Evolutionary conservation across 2,888 invertebrate species (phyloP).

Genomic region (Hirtodrosophila confusa): DNA sequence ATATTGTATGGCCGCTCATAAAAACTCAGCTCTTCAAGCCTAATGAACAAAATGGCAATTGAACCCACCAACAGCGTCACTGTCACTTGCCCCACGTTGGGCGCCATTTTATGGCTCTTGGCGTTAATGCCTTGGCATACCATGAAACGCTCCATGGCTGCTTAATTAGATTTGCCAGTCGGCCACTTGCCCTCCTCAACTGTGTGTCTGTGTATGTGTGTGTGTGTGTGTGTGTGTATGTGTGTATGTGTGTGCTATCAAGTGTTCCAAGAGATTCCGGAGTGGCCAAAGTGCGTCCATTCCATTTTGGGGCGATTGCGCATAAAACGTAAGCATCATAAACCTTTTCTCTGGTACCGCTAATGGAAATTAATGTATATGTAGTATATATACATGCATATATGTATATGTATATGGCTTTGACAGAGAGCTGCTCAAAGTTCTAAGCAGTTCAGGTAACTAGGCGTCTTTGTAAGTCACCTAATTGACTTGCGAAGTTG

Average conservation of each 20-base stretch:
- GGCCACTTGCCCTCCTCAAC: constrained; percentile 36
- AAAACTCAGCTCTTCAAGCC: constrained; percentile 27
- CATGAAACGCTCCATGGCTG: constrained; percentile 42
- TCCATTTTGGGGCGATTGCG: constrained; percentile 42
- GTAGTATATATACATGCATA: constrained; percentile 1
- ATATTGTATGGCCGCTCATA: constrained; percentile 38
- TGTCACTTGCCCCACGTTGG: constrained; percentile 29
- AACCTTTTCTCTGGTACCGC: constrained; percentile 49
- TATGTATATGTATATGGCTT: neutral
- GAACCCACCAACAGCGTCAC: constrained; percentile 24
- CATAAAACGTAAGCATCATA: constrained; percentile 67
- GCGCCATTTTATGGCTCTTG: constrained; percentile 56
- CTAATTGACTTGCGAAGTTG: constrained; percentile 58
- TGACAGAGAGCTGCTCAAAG: constrained; percentile 8
- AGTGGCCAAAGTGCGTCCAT: constrained; percentile 1
- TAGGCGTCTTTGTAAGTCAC: constrained; percentile 48
- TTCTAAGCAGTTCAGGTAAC: constrained; percentile 45
- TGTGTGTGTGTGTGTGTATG: constrained; percentile 3
- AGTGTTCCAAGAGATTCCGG: constrained; percentile 37
- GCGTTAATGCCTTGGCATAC: constrained; percentile 55
- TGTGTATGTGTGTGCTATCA: constrained; percentile 26
- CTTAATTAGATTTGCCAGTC: constrained; percentile 71
- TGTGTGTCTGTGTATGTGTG: constrained; percentile 3
- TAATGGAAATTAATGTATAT: constrained; percentile 67
- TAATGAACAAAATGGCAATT: constrained; percentile 64